Base-by-base conservation (phyloP, 2,113 vertebrate genomes). In the Spea multiplicata region DNA sequence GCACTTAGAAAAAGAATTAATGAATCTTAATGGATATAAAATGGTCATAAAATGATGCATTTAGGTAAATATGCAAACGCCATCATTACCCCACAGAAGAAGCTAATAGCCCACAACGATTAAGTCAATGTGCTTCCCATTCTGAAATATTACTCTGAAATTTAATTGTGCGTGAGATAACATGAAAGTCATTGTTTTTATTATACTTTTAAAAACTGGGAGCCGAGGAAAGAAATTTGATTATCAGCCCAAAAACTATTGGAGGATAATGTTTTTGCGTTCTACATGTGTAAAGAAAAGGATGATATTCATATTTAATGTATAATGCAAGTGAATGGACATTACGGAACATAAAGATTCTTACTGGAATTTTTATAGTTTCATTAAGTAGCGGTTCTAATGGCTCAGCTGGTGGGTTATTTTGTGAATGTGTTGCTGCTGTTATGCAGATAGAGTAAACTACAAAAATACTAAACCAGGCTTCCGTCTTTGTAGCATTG, bases 31-130 rank as follows among this genome's bases (percentile, higher is more conserved):
- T 79, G 70, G 69, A 79, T 57, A 79, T 73, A 13, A 66, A 79
- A 79, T 72, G 77, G 62, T 47, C 69, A 73, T 73, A 78, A 78
- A 78, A 78, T 66, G 59, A 78, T 64, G 48, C 69, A 78, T 72
- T 78, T 71, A 66, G 70, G 77, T 73, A 79, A 73, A 79, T 79
- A 72, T 66, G 62, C 61, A 73, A 46, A 50, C 72, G 49, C 62
- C 70, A 73, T 79, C 77, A 79, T 73, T 73, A 72, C 68, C 61
- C 61, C 77, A 73, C 64, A 66, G 69, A 73, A 66, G 47, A 73
- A 79, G 52, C 62, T 73, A 79, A 79, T 79, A 66, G 44, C 70
- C 77, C 77, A 66, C 52, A 72, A 79, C 59, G 48, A 66, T 66
- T 79, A 72, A 72, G 59, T 30, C 76, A 78, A 78, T 78, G 71